Evolutionary conservation across 2,888 invertebrate genomes (phyloP), one percentile per base, ranked within the genome.

Genomic region (Ophion ventricosus): DNA sequence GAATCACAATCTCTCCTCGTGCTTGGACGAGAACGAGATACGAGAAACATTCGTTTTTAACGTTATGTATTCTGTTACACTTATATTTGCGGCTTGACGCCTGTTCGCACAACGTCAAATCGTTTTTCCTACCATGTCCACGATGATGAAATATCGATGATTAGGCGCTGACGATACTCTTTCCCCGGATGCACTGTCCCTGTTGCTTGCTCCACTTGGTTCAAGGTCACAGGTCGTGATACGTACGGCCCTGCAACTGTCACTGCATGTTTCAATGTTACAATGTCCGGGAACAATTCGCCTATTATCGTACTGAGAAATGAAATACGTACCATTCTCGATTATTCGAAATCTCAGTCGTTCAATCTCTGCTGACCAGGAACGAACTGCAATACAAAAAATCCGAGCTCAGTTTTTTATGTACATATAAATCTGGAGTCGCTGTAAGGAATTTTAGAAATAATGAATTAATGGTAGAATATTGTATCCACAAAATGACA

Each of bases 331-430:
- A 56, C 72, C 26, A 64, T 64, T 35, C 11, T 40, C 49, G 26
- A 17, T 10, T 61, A 54, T 43, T 17, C 26, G 29, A n/a, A 2
- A 14, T 54, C 11, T 64, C 17, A 25, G 54, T 59, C 35, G 10
- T 61, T 11, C n/a, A 40, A 29, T 17, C 29, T 14, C 23, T 54
- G 29, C 5, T 43, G 17, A 40, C 25, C 26, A 57, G 40, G 17
- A n/a, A 26, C 61, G 70, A 70, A 17, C 76, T 77, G 57, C 14
- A 67, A 61, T 14, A 73, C 3, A 49, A 73, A 70, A 61, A 35
- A 49, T 56, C 35, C 54, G 11, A 14, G 25, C 17, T 67, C 17
- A 77, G 29, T 59, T 20, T 59, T 20, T 77, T 43, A 7, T n/a
- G 7, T 76, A 35, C 35, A 8, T 35, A 35, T 35, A 8, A 40